Conservation (phyloP, 2,113 vertebrate species). For the Heterocephalus glaber region DNA sequence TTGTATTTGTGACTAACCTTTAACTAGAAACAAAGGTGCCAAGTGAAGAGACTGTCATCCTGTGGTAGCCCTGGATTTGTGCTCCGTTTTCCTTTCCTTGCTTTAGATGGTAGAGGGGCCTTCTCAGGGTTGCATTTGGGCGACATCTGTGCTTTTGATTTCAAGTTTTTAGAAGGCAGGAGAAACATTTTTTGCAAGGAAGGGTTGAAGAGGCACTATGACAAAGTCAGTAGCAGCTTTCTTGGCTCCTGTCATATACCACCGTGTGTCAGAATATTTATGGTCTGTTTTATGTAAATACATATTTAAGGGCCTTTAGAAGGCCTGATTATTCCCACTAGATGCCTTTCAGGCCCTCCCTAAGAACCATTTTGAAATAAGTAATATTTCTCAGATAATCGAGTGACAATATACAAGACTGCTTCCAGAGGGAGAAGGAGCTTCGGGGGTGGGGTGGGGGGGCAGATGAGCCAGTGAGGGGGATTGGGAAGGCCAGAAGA, state of each 20-base stretch:
- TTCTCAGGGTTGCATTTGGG: not conserved
- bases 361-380: constrained; percentile 80
- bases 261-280: constrained; percentile 71
- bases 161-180: constrained; percentile 68
- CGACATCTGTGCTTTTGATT: constrained; percentile 62
- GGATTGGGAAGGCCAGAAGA: not conserved
- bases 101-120: not conserved
- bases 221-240: constrained; percentile 58
- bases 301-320: constrained; percentile 70
- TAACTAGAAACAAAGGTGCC: constrained; percentile 62
- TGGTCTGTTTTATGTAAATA: constrained; percentile 79
- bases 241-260: constrained; percentile 57
- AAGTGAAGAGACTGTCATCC: constrained; percentile 40
- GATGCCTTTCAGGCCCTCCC: constrained; percentile 78
- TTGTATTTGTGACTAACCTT: constrained; percentile 55
- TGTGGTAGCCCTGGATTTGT: constrained; percentile 3
- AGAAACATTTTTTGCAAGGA: constrained; percentile 64
- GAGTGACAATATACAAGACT: constrained; percentile 75
- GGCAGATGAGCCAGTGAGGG: constrained; percentile 61
- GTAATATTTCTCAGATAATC: constrained; percentile 82
- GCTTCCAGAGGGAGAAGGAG: constrained; percentile 70
- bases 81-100: not conserved
- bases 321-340: constrained; percentile 69
- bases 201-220: constrained; percentile 61
- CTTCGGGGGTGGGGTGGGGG: too few relatives aligned